Evolutionary conservation across 1,140 invertebrate species (phyloP), one percentile per base, ranked within the genome.

Genomic region (Vanessa tameamea): DNA sequence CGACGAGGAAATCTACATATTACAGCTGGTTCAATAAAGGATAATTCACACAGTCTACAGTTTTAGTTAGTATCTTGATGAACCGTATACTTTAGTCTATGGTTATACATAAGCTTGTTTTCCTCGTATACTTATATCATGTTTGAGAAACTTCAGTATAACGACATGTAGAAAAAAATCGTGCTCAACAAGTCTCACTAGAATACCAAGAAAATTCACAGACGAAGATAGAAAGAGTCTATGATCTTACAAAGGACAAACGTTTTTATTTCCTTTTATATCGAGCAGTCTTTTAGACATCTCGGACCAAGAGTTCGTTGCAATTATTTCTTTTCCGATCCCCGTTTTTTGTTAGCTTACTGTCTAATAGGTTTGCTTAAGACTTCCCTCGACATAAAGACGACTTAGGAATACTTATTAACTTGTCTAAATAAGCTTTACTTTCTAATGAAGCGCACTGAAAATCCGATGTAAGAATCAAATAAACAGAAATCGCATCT

Each of bases 341-440:
- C 26, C 83, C 74, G 71, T 84, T 84, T 85, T 87, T 88, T 83
- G 84, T 86, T 77, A 82, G 82, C 82, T 83, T 82, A 82, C 78
- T 87, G 82, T 86, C 85, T 87, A 82, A 85, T 79, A 82, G 76
- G 80, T 76, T 82, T 78, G 78, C 87, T 87, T 84, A 85, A 83
- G 82, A 82, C 78, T 83, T 78, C 76, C 72, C 78, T 78, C 85
- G 87, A 88, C 87, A 81, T 89, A 90, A 89, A 88, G 88, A 81
- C 83, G 87, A 83, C 86, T 87, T 85, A 86, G 80, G 81, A 87
- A 86, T 87, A 85, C 87, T 89, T 91, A 88, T 88, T 87, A 87
- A 87, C 80, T 85, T 86, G 81, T 85, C 82, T 86, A 85, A 88
- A 89, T 90, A 90, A 90, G 74, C 75, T 82, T 82, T 81, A 78